Evolutionary conservation across 2,888 invertebrate genomes (phyloP).

Genomic region (Hartigia nigra): DNA sequence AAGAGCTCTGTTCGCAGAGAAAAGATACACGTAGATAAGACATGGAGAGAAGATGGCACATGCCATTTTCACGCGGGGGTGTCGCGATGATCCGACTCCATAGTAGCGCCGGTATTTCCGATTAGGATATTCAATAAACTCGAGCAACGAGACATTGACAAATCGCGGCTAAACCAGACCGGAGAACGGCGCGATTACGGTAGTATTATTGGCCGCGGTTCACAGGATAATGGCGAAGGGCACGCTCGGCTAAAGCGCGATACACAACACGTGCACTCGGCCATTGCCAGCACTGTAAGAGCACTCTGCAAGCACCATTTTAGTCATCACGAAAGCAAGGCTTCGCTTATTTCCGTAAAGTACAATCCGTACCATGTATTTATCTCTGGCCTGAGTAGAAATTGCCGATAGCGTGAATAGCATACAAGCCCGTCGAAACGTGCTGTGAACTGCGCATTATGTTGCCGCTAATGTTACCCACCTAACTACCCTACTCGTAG

Average conservation of each 20-base stretch:
- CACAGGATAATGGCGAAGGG: constrained; percentile 27
- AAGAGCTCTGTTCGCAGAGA: background rate
- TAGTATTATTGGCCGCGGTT: constrained; percentile 23
- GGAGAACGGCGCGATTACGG: constrained; percentile 12
- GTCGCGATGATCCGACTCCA: background rate
- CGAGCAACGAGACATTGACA: constrained; percentile 37
- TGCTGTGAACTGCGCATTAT: constrained; percentile 37
- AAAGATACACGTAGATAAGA: background rate
- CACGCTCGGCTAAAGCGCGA: constrained; percentile 18
- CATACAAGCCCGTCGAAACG: background rate
- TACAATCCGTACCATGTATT: background rate
- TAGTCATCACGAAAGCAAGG: background rate
- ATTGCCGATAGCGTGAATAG: background rate
- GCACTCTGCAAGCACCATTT: background rate
- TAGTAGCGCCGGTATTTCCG: background rate
- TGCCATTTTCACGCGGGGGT: background rate
- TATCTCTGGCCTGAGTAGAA: background rate
- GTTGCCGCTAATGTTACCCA: constrained; percentile 31
- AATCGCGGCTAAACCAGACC: constrained; percentile 34
- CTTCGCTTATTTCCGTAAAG: background rate
- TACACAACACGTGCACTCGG: constrained; percentile 7
- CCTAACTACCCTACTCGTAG: constrained; percentile 2
- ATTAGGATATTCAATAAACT: constrained; percentile 31
- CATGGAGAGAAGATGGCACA: background rate
- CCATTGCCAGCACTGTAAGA: background rate